These are phyloP conservation scores for Conomelus anceps DNA, from an alignment of 2,888 invertebrate genomes.

Conservation along the genomic window DNA sequence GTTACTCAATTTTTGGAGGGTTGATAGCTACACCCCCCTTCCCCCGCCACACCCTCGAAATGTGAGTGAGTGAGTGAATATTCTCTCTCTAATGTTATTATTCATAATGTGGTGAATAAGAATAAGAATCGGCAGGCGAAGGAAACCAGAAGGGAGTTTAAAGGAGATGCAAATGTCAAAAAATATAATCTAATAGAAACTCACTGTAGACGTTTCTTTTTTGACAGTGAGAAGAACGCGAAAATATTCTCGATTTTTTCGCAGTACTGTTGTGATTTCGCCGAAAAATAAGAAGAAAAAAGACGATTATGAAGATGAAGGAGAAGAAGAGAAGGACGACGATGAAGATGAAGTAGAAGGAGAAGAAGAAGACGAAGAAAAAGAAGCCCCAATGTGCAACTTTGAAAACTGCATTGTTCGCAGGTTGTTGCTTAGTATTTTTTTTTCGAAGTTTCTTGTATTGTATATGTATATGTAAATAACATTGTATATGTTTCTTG, in stretches of 20 bases:
- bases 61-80: background rate
- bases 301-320: background rate
- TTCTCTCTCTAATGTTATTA: background rate
- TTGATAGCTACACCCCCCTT: too few species aligned
- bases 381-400: too few species aligned
- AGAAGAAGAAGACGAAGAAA: too few species aligned
- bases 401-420: too few species aligned
- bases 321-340: background rate
- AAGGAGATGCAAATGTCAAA: background rate
- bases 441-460: too few species aligned
- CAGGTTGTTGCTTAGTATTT: too few species aligned
- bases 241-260: background rate
- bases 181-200: background rate
- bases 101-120: background rate
- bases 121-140: background rate
- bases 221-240: background rate
- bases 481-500: too few species aligned
- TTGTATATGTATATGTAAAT: too few species aligned
- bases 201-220: background rate
- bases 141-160: background rate
- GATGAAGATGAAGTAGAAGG: too few species aligned
- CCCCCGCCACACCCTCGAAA: background rate
- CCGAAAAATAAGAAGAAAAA: background rate
- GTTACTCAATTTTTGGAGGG: slow-evolving; percentile 18
- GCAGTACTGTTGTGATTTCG: background rate